Conservation (phyloP, 2,797 vertebrate genomes). For the Zonotrichia albicollis region DNA sequence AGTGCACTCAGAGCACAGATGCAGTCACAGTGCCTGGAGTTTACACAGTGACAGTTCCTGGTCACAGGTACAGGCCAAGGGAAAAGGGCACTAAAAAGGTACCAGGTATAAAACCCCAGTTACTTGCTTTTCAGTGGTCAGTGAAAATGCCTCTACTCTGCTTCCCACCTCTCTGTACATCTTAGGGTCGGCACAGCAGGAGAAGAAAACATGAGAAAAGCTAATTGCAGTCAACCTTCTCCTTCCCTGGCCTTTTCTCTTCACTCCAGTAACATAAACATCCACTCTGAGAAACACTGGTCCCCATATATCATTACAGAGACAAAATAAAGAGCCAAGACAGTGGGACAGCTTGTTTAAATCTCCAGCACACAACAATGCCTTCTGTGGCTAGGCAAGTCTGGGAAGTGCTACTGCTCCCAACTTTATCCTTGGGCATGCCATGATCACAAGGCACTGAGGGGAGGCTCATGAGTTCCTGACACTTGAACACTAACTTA, state of each 20-base stretch:
- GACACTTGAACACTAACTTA: not conserved
- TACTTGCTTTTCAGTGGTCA: not conserved
- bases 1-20: not conserved
- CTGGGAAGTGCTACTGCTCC: not conserved
- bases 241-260: not conserved
- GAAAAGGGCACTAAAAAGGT: not conserved
- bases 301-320: not conserved
- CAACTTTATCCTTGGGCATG: not conserved
- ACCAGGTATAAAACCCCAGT: not conserved
- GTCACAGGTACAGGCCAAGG: not conserved
- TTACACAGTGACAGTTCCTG: not conserved
- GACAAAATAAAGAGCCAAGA: not conserved
- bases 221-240: not conserved
- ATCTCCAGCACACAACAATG: rapidly evolving
- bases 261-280: not conserved
- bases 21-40: rapidly evolving
- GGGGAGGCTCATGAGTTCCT: not conserved
- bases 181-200: not conserved
- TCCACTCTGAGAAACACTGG: not conserved
- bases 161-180: not conserved
- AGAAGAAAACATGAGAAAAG: not conserved
- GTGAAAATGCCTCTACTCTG: not conserved
- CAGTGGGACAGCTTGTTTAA: not conserved
- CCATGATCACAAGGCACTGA: rapidly evolving
- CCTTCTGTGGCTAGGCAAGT: not conserved